A percentile compares a stretch with the other conserved stretches of the same genome.
These are phyloP conservation scores for Rattus norvegicus DNA, from an alignment of 2,113 vertebrate genomes.

Conservation along the genomic window GRCr8 NC_086024.1:39360001-39360500, in stretches of 20 bases:
- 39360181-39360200: neutral
- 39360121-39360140: neutral
- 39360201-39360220: neutral
- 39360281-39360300: neutral
- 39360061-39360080: neutral
- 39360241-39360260: neutral
- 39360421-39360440: neutral
- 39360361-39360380: neutral
- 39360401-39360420: neutral
- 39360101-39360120: neutral
- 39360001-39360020: neutral
- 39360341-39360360: neutral
- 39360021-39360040: neutral
- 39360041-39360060: neutral
- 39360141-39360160: neutral
- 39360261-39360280: neutral
- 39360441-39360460: neutral
- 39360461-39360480: neutral
- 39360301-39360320: neutral
- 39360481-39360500: neutral
- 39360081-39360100: neutral
- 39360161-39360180: neutral
- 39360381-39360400: neutral
- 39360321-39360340: neutral
- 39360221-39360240: neutral